Evolutionary conservation across 1,140 invertebrate genomes (phyloP).

Genomic region (Orius laevigatus): DNA sequence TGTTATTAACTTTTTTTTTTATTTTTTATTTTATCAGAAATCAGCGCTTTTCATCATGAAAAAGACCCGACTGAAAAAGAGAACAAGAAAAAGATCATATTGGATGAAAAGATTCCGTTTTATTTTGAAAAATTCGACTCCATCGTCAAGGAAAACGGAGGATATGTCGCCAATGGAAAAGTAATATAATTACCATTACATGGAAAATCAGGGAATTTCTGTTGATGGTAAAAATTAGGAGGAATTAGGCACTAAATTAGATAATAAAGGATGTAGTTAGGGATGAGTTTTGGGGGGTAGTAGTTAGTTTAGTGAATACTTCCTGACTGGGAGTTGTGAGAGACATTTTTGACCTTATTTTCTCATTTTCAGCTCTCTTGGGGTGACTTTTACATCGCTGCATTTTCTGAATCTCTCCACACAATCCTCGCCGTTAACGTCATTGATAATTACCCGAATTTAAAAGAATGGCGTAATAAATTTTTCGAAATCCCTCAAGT

Average conservation of each 20-base stretch:
- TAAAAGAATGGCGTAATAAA: constrained; percentile 27
- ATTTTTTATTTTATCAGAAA: constrained; percentile 16
- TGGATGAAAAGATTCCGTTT: constrained; percentile 30
- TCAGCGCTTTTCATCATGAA: constrained; percentile 22
- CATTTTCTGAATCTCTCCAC: constrained; percentile 40
- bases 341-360: too few relatives aligned
- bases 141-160: constrained; percentile 29
- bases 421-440: constrained; percentile 35
- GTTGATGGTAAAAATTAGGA: too few relatives aligned
- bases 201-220: too few relatives aligned
- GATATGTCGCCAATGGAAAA: constrained; percentile 32
- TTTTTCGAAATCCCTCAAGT: constrained; percentile 25
- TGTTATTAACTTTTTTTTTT: too few relatives aligned
- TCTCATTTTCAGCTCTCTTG: constrained; percentile 24
- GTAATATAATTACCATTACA: constrained; percentile 20
- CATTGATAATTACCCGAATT: constrained; percentile 32
- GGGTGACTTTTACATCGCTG: constrained; percentile 35
- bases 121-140: constrained; percentile 38
- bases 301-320: too few relatives aligned
- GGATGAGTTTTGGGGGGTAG: too few relatives aligned
- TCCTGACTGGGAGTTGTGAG: too few relatives aligned
- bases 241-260: too few relatives aligned
- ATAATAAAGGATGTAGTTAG: too few relatives aligned
- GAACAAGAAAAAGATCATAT: constrained; percentile 21
- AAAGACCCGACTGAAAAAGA: constrained; percentile 24